Evolutionary conservation across 2,113 vertebrate species (phyloP), one percentile per base, ranked within the genome.

Genomic region (Sinosuthora webbiana): DNA sequence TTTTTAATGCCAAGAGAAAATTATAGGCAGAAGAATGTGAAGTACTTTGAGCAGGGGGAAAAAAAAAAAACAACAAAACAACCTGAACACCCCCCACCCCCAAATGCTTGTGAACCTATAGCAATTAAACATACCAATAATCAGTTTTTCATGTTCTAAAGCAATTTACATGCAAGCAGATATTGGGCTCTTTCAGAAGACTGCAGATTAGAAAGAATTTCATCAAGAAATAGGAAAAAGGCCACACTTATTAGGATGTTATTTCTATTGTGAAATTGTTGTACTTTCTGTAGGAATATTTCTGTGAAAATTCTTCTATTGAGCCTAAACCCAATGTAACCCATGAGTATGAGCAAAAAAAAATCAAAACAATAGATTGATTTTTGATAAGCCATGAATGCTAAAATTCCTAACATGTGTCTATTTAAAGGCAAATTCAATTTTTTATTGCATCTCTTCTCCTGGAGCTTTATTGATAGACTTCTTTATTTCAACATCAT

Each of bases 61-160:
- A 21, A 39, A n/a, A 59, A 47, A 47, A 23, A 23, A 23, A 39
- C 37, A n/a, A n/a, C 37, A 8, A 39, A 41, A 41, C 14, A 8
- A 16, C 16, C 10, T 37, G 7, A 42, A 15, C 27, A n/a, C 24
- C 44, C 24, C 44, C 41, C 41, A 16, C 3, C 0, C 0, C 2
- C 6, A 28, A 62, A 57, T 6, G 18, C 45, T 83, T 70, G 13
- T 49, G 27, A 10, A 74, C 14, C 2, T n/a, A 31, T 13, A 45
- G 3, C 2, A 1, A 47, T 69, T 56, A 27, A 87, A 31, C 6
- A 24, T 19, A 45, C 0, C 28, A 68, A n/a, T 64, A 45, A 60
- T 78, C 4, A n/a, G 1, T n/a, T 87, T 63, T 78, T 56, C 27
- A 16, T 21, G 6, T 45, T 55, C 19, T 49, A 75, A 70, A 64